phyloP scores from a whole-genome alignment of 2,888 invertebrate species.

The Rhingia campestris region DNA sequence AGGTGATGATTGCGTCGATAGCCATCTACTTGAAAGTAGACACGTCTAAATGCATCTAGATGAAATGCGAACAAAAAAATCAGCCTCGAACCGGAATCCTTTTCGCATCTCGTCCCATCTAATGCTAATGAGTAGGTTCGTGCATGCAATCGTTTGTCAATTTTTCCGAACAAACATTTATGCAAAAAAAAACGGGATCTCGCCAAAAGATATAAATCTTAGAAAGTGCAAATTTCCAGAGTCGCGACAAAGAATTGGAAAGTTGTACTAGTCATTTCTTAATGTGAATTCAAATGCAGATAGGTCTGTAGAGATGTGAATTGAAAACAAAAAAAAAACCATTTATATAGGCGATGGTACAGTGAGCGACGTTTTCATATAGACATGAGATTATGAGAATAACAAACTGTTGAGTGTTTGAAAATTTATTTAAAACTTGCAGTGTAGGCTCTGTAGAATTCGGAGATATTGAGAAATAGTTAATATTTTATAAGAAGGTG shows the following conservation, averaged over 20 bases:
- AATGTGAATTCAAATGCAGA: conserved; percentile 53
- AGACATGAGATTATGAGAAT: not conserved
- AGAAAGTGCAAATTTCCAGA: conserved; percentile 70
- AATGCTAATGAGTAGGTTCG: conserved; percentile 56
- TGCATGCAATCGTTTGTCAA: conserved; percentile 49
- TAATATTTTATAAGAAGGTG: too few species aligned
- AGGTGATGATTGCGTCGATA: conserved; percentile 51
- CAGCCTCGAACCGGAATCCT: conserved; percentile 46
- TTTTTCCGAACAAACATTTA: conserved; percentile 35
- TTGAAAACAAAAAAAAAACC: not conserved
- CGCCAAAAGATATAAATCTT: conserved; percentile 62
- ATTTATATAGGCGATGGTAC: conserved; percentile 12
- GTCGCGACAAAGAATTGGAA: conserved; percentile 67
- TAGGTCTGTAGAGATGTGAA: conserved; percentile 12
- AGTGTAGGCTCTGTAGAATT: too few species aligned
- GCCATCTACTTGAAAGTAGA: conserved; percentile 12
- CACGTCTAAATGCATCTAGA: too few species aligned
- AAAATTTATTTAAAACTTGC: not conserved
- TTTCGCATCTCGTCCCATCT: conserved; percentile 4
- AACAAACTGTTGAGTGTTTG: not conserved
- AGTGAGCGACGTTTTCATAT: conserved; percentile 13
- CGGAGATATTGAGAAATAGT: not conserved
- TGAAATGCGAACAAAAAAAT: not conserved
- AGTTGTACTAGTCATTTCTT: conserved; percentile 57
- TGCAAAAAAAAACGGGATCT: conserved; percentile 30